phyloP scores from a whole-genome alignment of 2,113 vertebrate species.

The Dipodomys spectabilis region DNA sequence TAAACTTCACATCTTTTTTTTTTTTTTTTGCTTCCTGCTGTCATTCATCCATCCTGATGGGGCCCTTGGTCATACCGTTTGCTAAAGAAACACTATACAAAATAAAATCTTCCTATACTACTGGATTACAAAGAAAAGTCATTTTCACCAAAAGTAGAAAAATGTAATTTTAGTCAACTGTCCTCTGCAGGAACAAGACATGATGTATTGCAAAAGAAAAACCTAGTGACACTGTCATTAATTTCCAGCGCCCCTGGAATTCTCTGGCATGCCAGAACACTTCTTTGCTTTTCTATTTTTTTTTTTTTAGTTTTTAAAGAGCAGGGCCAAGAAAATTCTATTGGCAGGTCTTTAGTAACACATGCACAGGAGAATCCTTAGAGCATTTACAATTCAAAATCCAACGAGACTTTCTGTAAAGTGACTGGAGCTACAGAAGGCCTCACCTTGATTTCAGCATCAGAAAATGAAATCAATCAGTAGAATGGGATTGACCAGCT shows the following conservation, averaged over 20 bases:
- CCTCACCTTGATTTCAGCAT: conserved; percentile 12
- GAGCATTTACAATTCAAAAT: conserved; percentile 68
- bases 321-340: conserved; percentile 73
- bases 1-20: not conserved
- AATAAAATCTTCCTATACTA: conserved; percentile 57
- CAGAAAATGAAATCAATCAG: not conserved
- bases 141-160: conserved; percentile 78
- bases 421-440: conserved; percentile 26
- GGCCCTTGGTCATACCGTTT: conserved; percentile 23
- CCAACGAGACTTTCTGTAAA: conserved; percentile 42
- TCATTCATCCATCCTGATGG: not conserved
- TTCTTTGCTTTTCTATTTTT: conserved; percentile 8
- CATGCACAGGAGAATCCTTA: conserved; percentile 51
- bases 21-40: conserved; percentile 7
- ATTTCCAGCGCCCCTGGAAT: conserved; percentile 73
- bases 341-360: conserved; percentile 72
- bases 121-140: conserved; percentile 71
- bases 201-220: conserved; percentile 75
- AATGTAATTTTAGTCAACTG: conserved; percentile 82
- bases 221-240: conserved; percentile 75
- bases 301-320: not conserved
- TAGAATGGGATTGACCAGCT: not conserved
- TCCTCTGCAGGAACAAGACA: conserved; percentile 78
- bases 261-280: conserved; percentile 56
- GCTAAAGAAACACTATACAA: conserved; percentile 46